A percentile compares a stretch with the other conserved stretches of the same genome.
These are phyloP conservation scores for Tenebrosternarchus preto DNA, from an alignment of 2,113 vertebrate species.

Conservation along the genomic window DNA sequence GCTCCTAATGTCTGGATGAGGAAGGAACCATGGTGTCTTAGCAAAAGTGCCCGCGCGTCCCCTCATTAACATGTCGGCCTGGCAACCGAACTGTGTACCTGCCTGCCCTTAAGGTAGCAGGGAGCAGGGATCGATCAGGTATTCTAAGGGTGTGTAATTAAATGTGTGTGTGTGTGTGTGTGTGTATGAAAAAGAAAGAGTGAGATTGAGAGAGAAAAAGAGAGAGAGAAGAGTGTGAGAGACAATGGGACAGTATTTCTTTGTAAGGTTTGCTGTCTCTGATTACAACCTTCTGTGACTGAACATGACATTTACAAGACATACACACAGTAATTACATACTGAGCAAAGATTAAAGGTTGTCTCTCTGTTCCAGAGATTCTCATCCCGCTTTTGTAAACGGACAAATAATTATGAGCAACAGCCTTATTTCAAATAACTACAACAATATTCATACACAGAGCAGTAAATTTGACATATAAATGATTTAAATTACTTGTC, in stretches of 20 bases:
- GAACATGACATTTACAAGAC: constrained; percentile 16
- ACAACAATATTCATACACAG: neutral
- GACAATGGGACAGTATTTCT: neutral
- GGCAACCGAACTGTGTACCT: neutral
- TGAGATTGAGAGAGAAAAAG: neutral
- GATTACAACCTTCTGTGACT: constrained; percentile 34
- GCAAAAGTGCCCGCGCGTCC: neutral
- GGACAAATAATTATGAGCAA: constrained; percentile 5
- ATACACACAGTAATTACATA: constrained; percentile 36
- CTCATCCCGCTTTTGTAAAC: constrained; percentile 2
- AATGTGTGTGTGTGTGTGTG: neutral
- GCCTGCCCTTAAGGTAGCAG: constrained; percentile 5
- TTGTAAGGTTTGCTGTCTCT: neutral
- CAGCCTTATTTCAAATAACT: constrained; percentile 12
- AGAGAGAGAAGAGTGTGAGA: neutral
- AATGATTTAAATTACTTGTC: too few relatives aligned
- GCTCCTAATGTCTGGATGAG: neutral
- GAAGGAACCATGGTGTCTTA: too few relatives aligned
- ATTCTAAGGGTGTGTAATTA: constrained; percentile 14
- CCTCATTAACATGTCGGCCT: neutral
- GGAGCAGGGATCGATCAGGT: constrained; percentile 10
- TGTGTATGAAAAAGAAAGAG: neutral
- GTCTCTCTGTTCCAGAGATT: constrained; percentile 23
- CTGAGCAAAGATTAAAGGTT: constrained; percentile 25
- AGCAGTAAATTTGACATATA: constrained; percentile 1